These are phyloP conservation scores for Hydropsyche tenuis DNA, from an alignment of 1,140 invertebrate species.

Conservation along the genomic window DNA sequence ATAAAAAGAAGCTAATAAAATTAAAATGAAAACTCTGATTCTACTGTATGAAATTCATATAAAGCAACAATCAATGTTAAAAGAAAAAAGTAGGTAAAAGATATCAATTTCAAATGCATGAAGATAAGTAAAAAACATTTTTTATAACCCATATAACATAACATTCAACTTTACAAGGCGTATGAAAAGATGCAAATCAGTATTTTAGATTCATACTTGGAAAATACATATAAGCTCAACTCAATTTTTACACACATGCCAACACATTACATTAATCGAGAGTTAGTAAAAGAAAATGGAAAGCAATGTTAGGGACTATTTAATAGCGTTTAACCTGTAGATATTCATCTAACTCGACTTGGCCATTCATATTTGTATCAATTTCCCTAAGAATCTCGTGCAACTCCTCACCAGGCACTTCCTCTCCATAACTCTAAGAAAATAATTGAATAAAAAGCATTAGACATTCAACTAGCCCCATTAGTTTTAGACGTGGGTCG, in stretches of 20 bases:
- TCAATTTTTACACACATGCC: background rate
- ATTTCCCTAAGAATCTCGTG: conserved; percentile 98
- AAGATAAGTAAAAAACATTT: background rate
- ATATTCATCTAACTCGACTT: conserved; percentile 98
- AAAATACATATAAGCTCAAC: too few species aligned
- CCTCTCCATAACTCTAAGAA: conserved; percentile 86
- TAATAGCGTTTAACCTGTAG: conserved; percentile 79
- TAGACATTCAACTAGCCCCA: conserved; percentile 24
- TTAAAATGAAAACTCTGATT: background rate
- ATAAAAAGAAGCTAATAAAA: background rate
- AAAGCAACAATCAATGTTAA: background rate
- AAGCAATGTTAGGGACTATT: conserved; percentile 24
- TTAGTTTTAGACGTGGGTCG: background rate
- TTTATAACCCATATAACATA: background rate
- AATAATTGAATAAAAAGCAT: conserved; percentile 42
- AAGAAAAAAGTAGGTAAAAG: background rate
- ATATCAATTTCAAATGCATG: background rate
- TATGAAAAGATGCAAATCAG: too few species aligned
- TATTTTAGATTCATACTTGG: too few species aligned
- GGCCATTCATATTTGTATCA: conserved; percentile 99
- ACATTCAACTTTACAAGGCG: background rate
- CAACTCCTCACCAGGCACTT: conserved; percentile 92
- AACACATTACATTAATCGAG: background rate
- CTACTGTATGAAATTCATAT: background rate
- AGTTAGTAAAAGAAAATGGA: background rate